Conservation (phyloP, 2,888 invertebrate genomes). For the Tethea ocularis region DNA sequence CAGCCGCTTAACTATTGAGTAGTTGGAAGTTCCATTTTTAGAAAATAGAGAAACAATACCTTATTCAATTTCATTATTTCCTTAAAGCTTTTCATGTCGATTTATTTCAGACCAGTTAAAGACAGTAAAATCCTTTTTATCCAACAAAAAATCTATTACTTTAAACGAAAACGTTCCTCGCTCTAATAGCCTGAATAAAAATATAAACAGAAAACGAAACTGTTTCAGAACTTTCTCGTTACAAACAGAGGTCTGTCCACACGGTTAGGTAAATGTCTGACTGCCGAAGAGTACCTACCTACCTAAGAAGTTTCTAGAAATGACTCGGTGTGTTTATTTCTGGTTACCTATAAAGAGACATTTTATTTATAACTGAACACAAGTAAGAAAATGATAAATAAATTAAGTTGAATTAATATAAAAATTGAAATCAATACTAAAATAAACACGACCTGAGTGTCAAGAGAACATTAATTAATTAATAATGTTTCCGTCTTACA, state of each 20-base stretch:
- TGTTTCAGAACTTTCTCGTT: conserved; percentile 12
- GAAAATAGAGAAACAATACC: too few species aligned
- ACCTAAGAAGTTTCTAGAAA: neutral
- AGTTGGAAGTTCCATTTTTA: too few species aligned
- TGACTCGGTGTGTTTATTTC: neutral
- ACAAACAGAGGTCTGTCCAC: conserved; percentile 21
- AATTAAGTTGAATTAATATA: too few species aligned
- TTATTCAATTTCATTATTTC: neutral
- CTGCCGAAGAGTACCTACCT: neutral
- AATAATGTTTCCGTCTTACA: too few species aligned
- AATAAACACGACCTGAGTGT: too few species aligned
- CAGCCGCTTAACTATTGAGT: too few species aligned
- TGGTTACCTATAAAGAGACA: neutral
- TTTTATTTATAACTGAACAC: neutral
- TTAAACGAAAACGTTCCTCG: neutral
- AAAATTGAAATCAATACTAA: too few species aligned
- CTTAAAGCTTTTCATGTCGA: neutral
- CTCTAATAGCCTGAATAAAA: conserved; percentile 7
- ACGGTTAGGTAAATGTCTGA: conserved; percentile 10
- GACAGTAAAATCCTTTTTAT: too few species aligned
- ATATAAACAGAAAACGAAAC: neutral
- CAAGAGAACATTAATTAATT: too few species aligned
- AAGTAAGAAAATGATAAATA: too few species aligned
- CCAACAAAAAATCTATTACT: neutral
- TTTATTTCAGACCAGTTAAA: neutral